Evolutionary conservation across 2,113 vertebrate species (phyloP).

Genomic region (Galbula dea): DNA sequence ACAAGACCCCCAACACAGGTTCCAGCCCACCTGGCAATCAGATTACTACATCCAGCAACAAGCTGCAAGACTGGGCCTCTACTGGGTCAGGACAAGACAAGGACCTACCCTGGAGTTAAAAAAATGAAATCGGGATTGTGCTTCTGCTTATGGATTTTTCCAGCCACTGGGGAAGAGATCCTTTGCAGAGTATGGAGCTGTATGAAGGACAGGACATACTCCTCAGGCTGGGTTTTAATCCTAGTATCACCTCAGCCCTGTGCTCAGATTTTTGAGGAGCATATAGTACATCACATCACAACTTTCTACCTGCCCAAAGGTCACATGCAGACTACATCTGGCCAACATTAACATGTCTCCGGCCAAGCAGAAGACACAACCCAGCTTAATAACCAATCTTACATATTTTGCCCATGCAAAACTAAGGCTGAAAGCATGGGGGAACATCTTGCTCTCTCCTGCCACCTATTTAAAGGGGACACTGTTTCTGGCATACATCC

Average conservation of each 20-base stretch:
- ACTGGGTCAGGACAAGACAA: neutral
- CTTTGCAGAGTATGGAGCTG: neutral
- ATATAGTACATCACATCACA: neutral
- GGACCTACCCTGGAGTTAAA: neutral
- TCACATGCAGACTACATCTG: fast-evolving
- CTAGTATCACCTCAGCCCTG: neutral
- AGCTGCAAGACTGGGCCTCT: neutral
- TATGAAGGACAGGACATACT: neutral
- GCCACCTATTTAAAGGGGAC: neutral
- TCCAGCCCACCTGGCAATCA: neutral
- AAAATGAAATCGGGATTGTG: fast-evolving
- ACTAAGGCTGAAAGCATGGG: neutral
- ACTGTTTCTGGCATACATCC: fast-evolving
- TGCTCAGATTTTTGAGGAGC: neutral
- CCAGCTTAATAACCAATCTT: neutral
- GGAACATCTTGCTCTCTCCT: neutral
- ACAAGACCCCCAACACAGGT: neutral
- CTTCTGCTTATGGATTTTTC: neutral
- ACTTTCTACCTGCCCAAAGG: neutral
- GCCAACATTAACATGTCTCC: neutral
- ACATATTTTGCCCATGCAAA: neutral
- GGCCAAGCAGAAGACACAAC: neutral
- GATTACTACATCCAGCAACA: fast-evolving
- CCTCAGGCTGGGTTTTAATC: neutral
- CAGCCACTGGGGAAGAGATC: neutral